Evolutionary conservation across 2,113 vertebrate genomes (phyloP).

Genomic region (Xyliphius kryptos): DNA sequence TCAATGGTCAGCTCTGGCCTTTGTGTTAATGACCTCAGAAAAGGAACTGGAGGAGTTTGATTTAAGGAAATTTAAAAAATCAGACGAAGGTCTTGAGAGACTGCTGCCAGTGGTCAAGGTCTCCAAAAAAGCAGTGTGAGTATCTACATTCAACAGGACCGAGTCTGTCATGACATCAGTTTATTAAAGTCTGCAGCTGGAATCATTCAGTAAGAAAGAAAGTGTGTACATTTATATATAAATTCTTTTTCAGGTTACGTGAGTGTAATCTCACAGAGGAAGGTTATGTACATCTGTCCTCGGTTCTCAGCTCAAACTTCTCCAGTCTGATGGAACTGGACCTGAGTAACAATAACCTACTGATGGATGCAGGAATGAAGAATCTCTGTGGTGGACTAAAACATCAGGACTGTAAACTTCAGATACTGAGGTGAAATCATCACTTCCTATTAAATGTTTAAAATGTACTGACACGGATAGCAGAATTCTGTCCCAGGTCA

Average conservation of each 20-base stretch:
- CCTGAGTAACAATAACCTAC: background rate
- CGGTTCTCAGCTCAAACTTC: background rate
- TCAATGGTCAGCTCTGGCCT: slow-evolving; percentile 20
- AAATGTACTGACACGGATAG: too few species aligned
- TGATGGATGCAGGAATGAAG: slow-evolving; percentile 1
- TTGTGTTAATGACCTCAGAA: slow-evolving; percentile 2
- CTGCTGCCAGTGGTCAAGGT: slow-evolving; percentile 20
- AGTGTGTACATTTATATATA: background rate
- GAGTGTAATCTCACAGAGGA: background rate
- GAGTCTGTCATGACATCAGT: too few species aligned
- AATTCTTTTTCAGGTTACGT: background rate
- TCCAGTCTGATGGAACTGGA: slow-evolving; percentile 9
- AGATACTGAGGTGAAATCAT: background rate
- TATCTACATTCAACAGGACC: background rate
- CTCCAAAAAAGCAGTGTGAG: slow-evolving; percentile 13
- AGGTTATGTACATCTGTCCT: background rate
- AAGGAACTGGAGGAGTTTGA: slow-evolving; percentile 12
- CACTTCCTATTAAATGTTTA: too few species aligned
- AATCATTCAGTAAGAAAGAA: too few species aligned
- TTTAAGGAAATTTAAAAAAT: background rate
- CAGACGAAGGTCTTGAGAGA: slow-evolving; percentile 21
- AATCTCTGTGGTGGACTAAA: slow-evolving; percentile 2
- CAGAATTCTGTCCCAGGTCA: too few species aligned
- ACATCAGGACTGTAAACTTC: background rate
- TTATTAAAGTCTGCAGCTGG: too few species aligned